Conservation (phyloP, 2,113 vertebrate species). For the Strix aluco region DNA sequence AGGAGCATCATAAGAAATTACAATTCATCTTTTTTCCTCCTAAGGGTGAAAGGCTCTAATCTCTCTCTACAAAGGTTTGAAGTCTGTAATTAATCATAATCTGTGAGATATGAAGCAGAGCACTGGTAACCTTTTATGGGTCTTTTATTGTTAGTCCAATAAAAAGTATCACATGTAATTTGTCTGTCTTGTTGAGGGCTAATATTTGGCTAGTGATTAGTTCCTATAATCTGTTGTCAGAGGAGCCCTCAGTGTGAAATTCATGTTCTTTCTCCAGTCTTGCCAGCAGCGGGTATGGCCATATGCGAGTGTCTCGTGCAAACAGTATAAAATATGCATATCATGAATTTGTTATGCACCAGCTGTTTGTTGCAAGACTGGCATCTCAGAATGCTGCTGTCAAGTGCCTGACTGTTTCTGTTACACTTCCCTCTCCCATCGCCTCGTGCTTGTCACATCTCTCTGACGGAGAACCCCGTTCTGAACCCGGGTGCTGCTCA, state of each 20-base stretch:
- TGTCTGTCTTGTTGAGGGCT: background rate
- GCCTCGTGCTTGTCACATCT: rapidly evolving
- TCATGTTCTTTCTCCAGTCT: background rate
- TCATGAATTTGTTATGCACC: background rate
- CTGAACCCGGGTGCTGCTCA: background rate
- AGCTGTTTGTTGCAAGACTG: background rate
- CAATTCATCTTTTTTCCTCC: background rate
- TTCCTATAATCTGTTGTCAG: background rate
- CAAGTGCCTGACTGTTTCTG: background rate
- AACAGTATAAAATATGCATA: background rate
- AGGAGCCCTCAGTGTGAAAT: background rate
- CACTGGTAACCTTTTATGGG: background rate
- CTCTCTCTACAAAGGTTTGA: background rate
- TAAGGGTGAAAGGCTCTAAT: background rate
- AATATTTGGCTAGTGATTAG: conserved; percentile 36
- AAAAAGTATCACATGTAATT: background rate
- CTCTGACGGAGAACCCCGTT: background rate
- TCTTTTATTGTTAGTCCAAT: background rate
- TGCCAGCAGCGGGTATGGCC: background rate
- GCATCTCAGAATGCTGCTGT: background rate
- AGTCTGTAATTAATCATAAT: conserved; percentile 28
- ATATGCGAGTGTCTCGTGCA: background rate
- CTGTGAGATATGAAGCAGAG: background rate
- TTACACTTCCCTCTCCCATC: background rate
- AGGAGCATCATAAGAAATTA: background rate